These are phyloP conservation scores for Synaphobranchus kaupii DNA, from an alignment of 2,797 vertebrate genomes.

Conservation along the genomic window DNA sequence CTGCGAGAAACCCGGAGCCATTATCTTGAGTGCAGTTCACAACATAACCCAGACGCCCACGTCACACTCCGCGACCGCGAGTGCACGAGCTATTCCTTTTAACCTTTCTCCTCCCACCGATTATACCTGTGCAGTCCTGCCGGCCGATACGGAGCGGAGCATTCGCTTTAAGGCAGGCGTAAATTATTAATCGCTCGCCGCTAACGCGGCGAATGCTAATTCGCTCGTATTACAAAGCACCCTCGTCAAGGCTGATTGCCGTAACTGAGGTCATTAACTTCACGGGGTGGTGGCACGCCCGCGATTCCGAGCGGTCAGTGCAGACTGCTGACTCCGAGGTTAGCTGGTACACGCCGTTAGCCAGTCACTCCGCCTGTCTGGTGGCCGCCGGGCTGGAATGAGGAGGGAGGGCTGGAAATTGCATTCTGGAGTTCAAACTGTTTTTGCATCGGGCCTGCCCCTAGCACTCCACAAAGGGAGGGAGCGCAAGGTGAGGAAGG, in stretches of 20 bases:
- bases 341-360: slow-evolving; percentile 39
- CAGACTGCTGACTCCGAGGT: slow-evolving; percentile 54
- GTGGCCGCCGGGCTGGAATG: slow-evolving; percentile 32
- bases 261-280: slow-evolving; percentile 66
- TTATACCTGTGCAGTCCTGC: neutral
- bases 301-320: slow-evolving; percentile 58
- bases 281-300: slow-evolving; percentile 60
- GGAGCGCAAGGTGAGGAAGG: slow-evolving; percentile 33
- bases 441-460: slow-evolving; percentile 49
- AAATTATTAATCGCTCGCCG: slow-evolving; percentile 75
- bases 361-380: slow-evolving; percentile 37
- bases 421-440: slow-evolving; percentile 45
- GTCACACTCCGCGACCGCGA: slow-evolving; percentile 33
- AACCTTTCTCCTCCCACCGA: slow-evolving; percentile 20
- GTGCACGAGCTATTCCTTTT: slow-evolving; percentile 40
- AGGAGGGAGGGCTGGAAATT: slow-evolving; percentile 44
- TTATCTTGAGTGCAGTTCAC: slow-evolving; percentile 36
- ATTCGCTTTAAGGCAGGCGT: slow-evolving; percentile 67
- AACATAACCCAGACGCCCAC: slow-evolving; percentile 35
- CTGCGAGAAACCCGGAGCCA: slow-evolving; percentile 28
- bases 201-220: slow-evolving; percentile 74
- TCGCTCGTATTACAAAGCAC: slow-evolving; percentile 61
- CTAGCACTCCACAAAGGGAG: slow-evolving; percentile 42
- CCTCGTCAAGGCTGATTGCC: slow-evolving; percentile 69
- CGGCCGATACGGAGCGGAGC: slow-evolving; percentile 45